These are phyloP conservation scores for Chrysolina oricalcia DNA, from an alignment of 2,888 invertebrate genomes.

Conservation along the genomic window DNA sequence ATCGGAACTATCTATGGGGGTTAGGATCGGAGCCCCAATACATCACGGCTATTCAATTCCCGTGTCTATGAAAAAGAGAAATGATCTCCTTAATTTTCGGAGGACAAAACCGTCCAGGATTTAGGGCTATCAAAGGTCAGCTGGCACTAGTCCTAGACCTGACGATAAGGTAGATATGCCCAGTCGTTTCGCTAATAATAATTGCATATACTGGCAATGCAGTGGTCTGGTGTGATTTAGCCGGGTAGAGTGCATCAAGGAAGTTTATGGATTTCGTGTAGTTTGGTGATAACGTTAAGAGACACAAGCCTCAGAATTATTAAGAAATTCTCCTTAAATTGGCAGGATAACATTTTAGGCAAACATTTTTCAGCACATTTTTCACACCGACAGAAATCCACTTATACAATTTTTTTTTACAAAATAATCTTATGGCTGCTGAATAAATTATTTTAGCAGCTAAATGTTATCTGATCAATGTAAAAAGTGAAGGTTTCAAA, in stretches of 20 bases:
- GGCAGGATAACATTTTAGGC: too few species aligned
- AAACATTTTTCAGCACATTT: too few species aligned
- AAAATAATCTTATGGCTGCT: too few species aligned
- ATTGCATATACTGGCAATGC: slow-evolving; percentile 37
- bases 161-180: slow-evolving; percentile 56
- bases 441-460: too few species aligned
- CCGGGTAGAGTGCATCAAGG: neutral
- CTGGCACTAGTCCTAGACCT: slow-evolving; percentile 67
- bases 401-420: too few species aligned
- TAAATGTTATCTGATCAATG: too few species aligned
- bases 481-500: too few species aligned
- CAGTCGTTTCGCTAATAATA: slow-evolving; percentile 51
- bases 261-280: too few species aligned
- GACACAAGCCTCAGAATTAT: too few species aligned
- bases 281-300: too few species aligned
- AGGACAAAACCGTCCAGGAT: slow-evolving; percentile 66
- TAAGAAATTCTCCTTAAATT: too few species aligned
- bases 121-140: slow-evolving; percentile 66
- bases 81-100: slow-evolving; percentile 69
- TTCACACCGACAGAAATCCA: too few species aligned
- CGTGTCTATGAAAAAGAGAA: slow-evolving; percentile 66
- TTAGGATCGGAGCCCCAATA: slow-evolving; percentile 51
- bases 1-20: slow-evolving; percentile 34
- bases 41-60: slow-evolving; percentile 66
- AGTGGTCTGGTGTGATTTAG: neutral